Evolutionary conservation across 2,888 invertebrate species (phyloP).

Genomic region (Petrolisthes manimaculis): DNA sequence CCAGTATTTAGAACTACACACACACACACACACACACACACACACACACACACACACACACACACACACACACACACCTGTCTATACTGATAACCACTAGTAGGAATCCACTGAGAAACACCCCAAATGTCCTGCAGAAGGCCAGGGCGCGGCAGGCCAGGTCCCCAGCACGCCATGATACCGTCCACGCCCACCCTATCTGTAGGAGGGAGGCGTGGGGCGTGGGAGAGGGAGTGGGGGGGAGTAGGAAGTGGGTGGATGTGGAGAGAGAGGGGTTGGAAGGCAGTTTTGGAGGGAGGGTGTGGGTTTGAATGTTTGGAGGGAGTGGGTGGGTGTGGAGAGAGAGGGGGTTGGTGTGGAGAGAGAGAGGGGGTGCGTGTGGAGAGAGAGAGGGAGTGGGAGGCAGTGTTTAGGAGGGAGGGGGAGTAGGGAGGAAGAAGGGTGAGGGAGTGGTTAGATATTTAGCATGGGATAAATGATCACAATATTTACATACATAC

Average conservation of each 20-base stretch:
- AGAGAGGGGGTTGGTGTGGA: background rate
- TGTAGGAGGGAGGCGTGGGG: conserved; percentile 69
- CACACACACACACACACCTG: conserved; percentile 73
- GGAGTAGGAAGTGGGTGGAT: background rate
- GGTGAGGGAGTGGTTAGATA: background rate
- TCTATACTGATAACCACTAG: conserved; percentile 90
- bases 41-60: too few relatives aligned
- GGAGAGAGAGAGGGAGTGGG: background rate
- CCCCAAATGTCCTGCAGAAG: conserved; percentile 87
- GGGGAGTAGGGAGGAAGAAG: background rate
- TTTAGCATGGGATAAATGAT: background rate
- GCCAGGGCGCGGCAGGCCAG: conserved; percentile 87
- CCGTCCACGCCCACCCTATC: conserved; percentile 88
- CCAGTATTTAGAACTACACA: too few relatives aligned
- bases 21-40: too few relatives aligned
- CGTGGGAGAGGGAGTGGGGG: background rate
- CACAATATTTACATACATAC: background rate
- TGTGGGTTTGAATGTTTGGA: background rate
- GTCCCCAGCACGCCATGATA: conserved; percentile 88
- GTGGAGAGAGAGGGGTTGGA: background rate
- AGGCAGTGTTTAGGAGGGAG: background rate
- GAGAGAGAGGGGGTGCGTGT: background rate
- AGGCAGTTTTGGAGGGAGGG: background rate
- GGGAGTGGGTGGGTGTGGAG: background rate
- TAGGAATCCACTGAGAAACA: conserved; percentile 88